Evolutionary conservation across 2,888 invertebrate genomes (phyloP), one percentile per base, ranked within the genome.

Genomic region (Laspeyria flexula): DNA sequence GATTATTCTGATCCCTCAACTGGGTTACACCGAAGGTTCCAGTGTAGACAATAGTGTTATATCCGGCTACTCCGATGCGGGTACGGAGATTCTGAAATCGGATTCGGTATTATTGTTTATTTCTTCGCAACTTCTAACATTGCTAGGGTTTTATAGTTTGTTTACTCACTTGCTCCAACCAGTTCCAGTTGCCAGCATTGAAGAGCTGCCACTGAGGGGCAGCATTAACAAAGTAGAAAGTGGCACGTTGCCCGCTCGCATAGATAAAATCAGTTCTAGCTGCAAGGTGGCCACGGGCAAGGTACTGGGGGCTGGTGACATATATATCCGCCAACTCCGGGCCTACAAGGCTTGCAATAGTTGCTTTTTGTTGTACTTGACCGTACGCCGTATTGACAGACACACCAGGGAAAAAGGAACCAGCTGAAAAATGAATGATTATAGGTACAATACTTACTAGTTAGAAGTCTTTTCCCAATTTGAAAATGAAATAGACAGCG

Each of bases 151-250:
- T 21, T 21, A 21, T 21, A 21, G 2, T 35, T 35, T 18, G 18
- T 18, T 11, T 38, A 46, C 37, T 39, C 42, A 79, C 80, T 42
- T 61, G 65, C 64, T 93, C 93, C 9, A 93, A 65, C 6, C 60
- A 66, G 56, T 83, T 81, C 93, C 93, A 93, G 63, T 93, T 93
- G 6, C 92, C 90, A 3, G 73, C 85, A 60, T 93, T 93, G 66
- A 93, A 91, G 0, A 81, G 81, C 52, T 94, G 93, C 94, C 94
- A 95, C 60, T 95, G 95, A 0, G 94, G 94, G 0, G 93, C 93
- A 0, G 86, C 90, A 65, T 95, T 95, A 18, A 94, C 74, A 59
- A 92, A 94, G 72, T 93, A 93, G 73, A 94, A 94, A 0, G 93
- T 94, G 0, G 93, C 79, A 3, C 83, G 77, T 55, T 94, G 93